These are phyloP conservation scores for Acanthisitta chloris DNA, from an alignment of 2,113 vertebrate genomes.

Conservation along the genomic window DNA sequence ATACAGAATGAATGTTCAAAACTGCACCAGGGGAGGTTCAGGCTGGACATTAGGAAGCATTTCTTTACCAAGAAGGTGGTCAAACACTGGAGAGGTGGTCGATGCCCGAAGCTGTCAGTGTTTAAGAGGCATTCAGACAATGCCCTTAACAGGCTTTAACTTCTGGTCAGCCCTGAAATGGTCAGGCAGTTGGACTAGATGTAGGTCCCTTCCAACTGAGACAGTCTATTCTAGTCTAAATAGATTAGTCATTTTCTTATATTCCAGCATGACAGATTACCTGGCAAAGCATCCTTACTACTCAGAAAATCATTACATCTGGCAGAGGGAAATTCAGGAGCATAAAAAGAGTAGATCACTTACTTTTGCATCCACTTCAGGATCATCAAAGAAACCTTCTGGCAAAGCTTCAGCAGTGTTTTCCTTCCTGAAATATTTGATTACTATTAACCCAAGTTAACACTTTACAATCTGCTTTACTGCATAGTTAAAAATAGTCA, in stretches of 20 bases:
- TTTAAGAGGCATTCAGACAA: background rate
- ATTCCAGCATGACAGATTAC: background rate
- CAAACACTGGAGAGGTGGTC: background rate
- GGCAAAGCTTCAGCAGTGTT: constrained; percentile 90
- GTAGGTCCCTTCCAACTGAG: background rate
- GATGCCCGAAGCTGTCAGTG: background rate
- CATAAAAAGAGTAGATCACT: background rate
- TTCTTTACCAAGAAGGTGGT: background rate
- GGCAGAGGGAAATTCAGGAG: background rate
- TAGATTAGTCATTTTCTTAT: background rate
- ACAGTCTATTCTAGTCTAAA: background rate
- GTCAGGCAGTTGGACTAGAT: background rate
- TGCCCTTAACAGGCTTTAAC: background rate
- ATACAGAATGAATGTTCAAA: background rate
- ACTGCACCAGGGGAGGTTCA: background rate
- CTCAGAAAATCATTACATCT: background rate
- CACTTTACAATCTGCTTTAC: background rate
- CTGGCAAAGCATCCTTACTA: background rate
- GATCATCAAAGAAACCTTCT: constrained; percentile 98
- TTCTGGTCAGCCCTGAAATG: background rate
- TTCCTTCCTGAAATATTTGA: constrained; percentile 75
- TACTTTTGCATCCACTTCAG: constrained; percentile 88
- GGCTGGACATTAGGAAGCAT: background rate
- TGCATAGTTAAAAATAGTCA: background rate
- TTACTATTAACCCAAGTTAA: background rate